Evolutionary conservation across 2,113 vertebrate genomes (phyloP).

Genomic region (Lamprotornis superbus): DNA sequence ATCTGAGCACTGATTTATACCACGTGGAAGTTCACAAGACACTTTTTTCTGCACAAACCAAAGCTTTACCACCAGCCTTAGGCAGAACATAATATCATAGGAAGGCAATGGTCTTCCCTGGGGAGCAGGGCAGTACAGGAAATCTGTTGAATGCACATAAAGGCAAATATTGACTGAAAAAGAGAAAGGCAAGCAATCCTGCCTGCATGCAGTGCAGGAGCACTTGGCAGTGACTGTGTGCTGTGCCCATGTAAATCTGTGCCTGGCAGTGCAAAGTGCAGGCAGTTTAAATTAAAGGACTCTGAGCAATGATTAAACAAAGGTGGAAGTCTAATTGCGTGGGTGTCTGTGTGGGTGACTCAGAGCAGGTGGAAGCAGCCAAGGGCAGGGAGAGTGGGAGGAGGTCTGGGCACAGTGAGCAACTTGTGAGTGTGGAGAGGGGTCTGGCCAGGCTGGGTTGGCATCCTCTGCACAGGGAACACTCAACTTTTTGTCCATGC

Average conservation of each 20-base stretch:
- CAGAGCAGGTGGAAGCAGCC: not conserved
- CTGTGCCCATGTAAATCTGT: not conserved
- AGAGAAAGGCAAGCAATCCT: not conserved
- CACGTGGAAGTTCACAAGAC: not conserved
- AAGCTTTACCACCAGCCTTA: not conserved
- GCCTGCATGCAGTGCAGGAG: fast-evolving
- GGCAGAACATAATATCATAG: fast-evolving
- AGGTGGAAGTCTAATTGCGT: not conserved
- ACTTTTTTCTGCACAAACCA: not conserved
- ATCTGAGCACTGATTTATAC: not conserved
- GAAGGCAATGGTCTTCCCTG: not conserved
- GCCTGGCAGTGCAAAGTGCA: not conserved
- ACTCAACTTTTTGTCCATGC: not conserved
- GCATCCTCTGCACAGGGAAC: fast-evolving
- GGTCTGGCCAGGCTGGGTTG: fast-evolving
- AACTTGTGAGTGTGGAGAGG: fast-evolving
- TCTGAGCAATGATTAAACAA: not conserved
- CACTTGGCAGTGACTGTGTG: not conserved
- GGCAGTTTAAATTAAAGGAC: not conserved
- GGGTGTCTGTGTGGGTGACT: not conserved
- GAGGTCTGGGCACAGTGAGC: fast-evolving
- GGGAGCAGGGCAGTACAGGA: not conserved
- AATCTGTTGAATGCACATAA: not conserved
- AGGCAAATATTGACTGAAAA: not conserved
- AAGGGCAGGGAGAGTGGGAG: fast-evolving